phyloP scores from a whole-genome alignment of 2,888 invertebrate genomes.

The Syrphus vitripennis region DNA sequence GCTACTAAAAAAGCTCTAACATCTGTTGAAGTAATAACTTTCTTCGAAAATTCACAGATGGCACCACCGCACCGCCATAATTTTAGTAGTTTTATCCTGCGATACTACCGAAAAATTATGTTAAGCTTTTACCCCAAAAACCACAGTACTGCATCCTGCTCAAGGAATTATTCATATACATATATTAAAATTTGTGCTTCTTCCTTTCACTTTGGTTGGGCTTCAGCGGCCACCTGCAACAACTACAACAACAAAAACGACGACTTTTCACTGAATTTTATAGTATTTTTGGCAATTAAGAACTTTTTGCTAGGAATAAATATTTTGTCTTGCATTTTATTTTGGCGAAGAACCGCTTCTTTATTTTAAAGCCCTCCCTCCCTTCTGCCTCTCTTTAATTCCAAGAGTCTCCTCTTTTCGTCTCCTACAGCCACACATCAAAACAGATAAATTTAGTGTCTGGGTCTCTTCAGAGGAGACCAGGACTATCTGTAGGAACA shows the following conservation, averaged over 20 bases:
- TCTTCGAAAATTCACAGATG: constrained; percentile 50
- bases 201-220: constrained; percentile 26
- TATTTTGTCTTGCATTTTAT: constrained; percentile 14
- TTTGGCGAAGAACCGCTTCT: not conserved
- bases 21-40: constrained; percentile 1
- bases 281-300: constrained; percentile 60
- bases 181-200: constrained; percentile 28
- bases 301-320: constrained; percentile 53
- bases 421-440: constrained; percentile 48
- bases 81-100: not conserved
- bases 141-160: constrained; percentile 55
- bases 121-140: constrained; percentile 49
- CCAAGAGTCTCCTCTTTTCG: constrained; percentile 7
- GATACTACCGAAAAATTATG: constrained; percentile 3
- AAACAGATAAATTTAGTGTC: constrained; percentile 59
- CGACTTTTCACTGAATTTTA: not conserved
- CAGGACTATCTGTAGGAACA: constrained; percentile 13
- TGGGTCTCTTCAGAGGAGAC: constrained; percentile 33
- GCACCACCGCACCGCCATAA: constrained; percentile 33
- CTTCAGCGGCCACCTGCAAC: constrained; percentile 24
- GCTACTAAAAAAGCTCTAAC: constrained; percentile 43
- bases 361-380: not conserved
- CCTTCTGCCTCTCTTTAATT: not conserved
- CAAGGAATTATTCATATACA: not conserved
- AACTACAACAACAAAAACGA: not conserved